These are phyloP conservation scores for Apostichopus parvimensis DNA, from an alignment of 35 echinoderm and acorn worm species.

Conservation along the genomic window DNA sequence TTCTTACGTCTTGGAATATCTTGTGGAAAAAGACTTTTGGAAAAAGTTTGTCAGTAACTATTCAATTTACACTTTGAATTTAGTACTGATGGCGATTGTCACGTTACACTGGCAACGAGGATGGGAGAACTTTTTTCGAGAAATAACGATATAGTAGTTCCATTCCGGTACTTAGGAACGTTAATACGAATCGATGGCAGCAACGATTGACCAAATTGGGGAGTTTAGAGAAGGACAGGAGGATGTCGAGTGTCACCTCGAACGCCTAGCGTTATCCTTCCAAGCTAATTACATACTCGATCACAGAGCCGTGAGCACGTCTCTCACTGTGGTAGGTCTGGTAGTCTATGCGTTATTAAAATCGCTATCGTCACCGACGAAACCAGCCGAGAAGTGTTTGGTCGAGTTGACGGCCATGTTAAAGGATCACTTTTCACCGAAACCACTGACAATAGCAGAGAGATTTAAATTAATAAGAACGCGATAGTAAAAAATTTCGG, in stretches of 20 bases:
- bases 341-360: slow-evolving; percentile 34
- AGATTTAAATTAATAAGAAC: slow-evolving; percentile 46
- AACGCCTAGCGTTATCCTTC: slow-evolving; percentile 44
- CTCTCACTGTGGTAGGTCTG: slow-evolving; percentile 47
- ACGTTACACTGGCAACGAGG: too few species aligned
- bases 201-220: not conserved
- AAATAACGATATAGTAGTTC: not conserved
- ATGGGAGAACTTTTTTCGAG: too few species aligned
- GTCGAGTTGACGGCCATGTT: slow-evolving; percentile 8
- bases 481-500: slow-evolving; percentile 1
- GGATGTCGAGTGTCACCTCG: slow-evolving; percentile 7
- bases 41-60: too few species aligned
- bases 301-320: slow-evolving; percentile 37
- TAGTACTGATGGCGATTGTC: too few species aligned
- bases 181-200: not conserved
- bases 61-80: too few species aligned
- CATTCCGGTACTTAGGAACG: not conserved
- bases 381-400: slow-evolving; percentile 22
- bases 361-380: slow-evolving; percentile 16
- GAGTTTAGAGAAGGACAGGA: slow-evolving; percentile 40
- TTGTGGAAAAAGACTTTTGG: too few species aligned
- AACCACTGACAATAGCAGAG: slow-evolving; percentile 47
- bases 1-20: too few species aligned
- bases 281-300: not conserved
- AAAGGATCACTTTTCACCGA: slow-evolving; percentile 4